phyloP scores from a whole-genome alignment of 2,113 vertebrate species.

The Terrapene triunguis region DNA sequence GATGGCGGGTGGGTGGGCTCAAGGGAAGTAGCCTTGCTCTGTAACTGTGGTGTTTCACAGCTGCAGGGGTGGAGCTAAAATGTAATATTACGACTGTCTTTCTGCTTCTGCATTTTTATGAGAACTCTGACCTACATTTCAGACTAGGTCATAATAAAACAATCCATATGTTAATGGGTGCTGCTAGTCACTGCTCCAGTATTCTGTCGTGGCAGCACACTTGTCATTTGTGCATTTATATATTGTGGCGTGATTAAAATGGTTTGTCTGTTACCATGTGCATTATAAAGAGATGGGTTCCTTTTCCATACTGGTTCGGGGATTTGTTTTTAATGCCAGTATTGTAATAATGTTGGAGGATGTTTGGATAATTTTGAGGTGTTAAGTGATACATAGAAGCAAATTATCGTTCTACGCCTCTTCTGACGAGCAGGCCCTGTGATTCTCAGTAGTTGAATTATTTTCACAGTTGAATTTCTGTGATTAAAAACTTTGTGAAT shows the following conservation, averaged over 20 bases:
- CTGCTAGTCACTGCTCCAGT: neutral
- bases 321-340: neutral
- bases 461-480: slow-evolving; percentile 83
- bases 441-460: slow-evolving; percentile 57
- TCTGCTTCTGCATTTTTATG: slow-evolving; percentile 64
- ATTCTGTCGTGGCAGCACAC: neutral
- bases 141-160: slow-evolving; percentile 65
- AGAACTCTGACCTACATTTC: slow-evolving; percentile 76
- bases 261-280: neutral
- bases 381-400: neutral
- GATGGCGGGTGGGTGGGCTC: neutral
- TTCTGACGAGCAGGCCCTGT: neutral
- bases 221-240: neutral
- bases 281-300: neutral
- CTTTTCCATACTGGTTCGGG: neutral
- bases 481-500: slow-evolving; percentile 88
- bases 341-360: neutral
- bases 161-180: slow-evolving; percentile 49
- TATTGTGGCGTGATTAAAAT: neutral
- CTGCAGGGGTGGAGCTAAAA: slow-evolving; percentile 31
- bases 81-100: neutral
- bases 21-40: neutral
- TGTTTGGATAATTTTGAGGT: neutral
- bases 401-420: neutral
- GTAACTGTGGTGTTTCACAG: neutral